Evolutionary conservation across 2,888 invertebrate species (phyloP).

Genomic region (Matsumyia berberina): DNA sequence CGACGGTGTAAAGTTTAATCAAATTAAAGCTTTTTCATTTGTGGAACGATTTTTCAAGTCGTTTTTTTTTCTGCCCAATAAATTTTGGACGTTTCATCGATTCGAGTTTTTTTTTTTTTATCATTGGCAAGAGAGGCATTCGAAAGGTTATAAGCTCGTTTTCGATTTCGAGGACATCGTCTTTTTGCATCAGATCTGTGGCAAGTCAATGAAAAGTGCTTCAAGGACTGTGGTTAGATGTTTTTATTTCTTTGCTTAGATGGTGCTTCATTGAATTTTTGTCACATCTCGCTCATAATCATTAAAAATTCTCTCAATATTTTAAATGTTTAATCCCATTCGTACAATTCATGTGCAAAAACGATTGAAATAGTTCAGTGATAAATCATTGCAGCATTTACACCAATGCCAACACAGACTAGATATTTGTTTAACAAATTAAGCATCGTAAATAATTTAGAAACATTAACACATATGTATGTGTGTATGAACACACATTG

Average conservation of each 20-base stretch:
- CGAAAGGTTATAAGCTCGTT: too few relatives aligned
- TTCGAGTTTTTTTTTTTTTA: too few relatives aligned
- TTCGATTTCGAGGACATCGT: too few relatives aligned
- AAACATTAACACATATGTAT: slow-evolving; percentile 21
- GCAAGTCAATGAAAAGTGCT: too few relatives aligned
- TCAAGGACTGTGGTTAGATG: too few relatives aligned
- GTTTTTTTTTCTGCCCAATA: too few relatives aligned
- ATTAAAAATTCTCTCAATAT: neutral
- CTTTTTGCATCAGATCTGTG: too few relatives aligned
- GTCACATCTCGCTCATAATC: too few relatives aligned
- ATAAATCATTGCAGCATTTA: neutral
- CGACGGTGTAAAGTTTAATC: slow-evolving; percentile 1
- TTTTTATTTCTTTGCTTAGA: too few relatives aligned
- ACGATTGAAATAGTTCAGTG: neutral
- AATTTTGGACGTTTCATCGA: too few relatives aligned
- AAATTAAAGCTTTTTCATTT: slow-evolving; percentile 14
- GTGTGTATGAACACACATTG: neutral
- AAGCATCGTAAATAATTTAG: slow-evolving; percentile 42
- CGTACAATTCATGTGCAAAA: neutral
- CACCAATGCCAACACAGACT: neutral
- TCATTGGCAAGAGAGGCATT: too few relatives aligned
- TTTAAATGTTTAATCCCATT: neutral
- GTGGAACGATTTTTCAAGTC: slow-evolving; percentile 14
- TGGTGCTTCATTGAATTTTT: too few relatives aligned
- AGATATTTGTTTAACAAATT: slow-evolving; percentile 29